A percentile compares a stretch with the other conserved stretches of the same genome.
These are phyloP conservation scores for Cabera pusaria DNA, from an alignment of 2,888 invertebrate genomes.

Conservation along the genomic window DNA sequence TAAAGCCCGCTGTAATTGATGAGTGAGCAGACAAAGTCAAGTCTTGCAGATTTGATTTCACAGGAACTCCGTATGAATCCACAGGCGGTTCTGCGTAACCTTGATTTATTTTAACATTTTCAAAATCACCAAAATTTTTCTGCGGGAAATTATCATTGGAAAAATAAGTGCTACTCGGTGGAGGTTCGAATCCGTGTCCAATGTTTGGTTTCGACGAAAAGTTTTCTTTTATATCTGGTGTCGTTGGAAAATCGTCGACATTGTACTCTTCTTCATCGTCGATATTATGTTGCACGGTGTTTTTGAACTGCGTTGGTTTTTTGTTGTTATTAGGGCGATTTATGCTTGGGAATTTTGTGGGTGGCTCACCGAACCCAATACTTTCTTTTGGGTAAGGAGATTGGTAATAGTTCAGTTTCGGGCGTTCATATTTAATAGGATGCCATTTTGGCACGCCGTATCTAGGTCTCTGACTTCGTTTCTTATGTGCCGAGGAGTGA, in stretches of 20 bases:
- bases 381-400: conserved; percentile 40
- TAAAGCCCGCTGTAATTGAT: conserved; percentile 34
- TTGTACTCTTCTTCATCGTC: too few species aligned
- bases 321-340: too few species aligned
- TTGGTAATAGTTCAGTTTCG: conserved; percentile 37
- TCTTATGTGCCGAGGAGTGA: conserved; percentile 40
- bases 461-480: conserved; percentile 41
- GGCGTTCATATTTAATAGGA: conserved; percentile 39
- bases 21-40: conserved; percentile 35
- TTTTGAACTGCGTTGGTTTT: too few species aligned
- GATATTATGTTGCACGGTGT: too few species aligned
- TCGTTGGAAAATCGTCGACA: conserved; percentile 1
- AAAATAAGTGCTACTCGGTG: too few species aligned
- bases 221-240: background rate
- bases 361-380: conserved; percentile 64
- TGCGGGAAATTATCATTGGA: conserved; percentile 14
- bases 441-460: conserved; percentile 42
- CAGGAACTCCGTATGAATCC: conserved; percentile 58
- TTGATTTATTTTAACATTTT: conserved; percentile 34
- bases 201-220: conserved; percentile 4
- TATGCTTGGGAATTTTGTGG: conserved; percentile 27
- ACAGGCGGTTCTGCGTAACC: conserved; percentile 54
- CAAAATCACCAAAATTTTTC: conserved; percentile 31
- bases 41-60: conserved; percentile 38
- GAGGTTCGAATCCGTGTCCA: conserved; percentile 2